phyloP scores from a whole-genome alignment of 2,113 vertebrate species.

The Pangasianodon gigas region DNA sequence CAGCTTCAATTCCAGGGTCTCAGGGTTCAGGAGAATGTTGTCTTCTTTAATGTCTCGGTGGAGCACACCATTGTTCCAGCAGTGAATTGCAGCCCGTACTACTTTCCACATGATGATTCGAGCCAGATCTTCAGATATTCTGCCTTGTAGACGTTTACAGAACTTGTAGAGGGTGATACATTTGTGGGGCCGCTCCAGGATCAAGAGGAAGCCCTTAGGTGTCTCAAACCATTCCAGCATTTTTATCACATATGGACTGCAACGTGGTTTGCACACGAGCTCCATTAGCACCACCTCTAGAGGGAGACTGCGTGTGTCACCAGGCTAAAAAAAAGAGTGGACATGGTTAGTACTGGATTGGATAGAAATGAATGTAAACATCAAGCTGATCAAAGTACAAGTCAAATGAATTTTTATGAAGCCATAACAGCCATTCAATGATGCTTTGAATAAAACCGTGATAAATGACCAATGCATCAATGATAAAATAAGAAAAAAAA shows the following conservation, averaged over 20 bases:
- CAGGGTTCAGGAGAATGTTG: conserved; percentile 60
- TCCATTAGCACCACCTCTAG: conserved; percentile 61
- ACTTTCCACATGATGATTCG: conserved; percentile 59
- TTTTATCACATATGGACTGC: conserved; percentile 55
- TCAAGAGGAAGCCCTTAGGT: conserved; percentile 52
- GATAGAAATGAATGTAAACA: too few species aligned
- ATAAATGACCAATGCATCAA: too few species aligned
- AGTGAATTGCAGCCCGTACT: conserved; percentile 58
- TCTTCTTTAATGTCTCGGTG: conserved; percentile 35
- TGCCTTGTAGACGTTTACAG: conserved; percentile 17
- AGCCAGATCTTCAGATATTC: conserved; percentile 42
- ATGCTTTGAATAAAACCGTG: too few species aligned
- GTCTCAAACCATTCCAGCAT: conserved; percentile 66
- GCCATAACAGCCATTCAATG: too few species aligned
- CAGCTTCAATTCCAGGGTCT: conserved; percentile 59
- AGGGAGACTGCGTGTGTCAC: conserved; percentile 49
- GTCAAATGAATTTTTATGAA: too few species aligned
- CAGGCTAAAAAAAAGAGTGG: not conserved
- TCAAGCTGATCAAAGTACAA: too few species aligned
- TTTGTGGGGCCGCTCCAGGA: conserved; percentile 60
- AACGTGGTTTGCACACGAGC: conserved; percentile 47
- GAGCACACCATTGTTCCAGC: conserved; percentile 59
- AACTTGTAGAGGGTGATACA: conserved; percentile 60
- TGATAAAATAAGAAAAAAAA: too few species aligned
- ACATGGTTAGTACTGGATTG: not conserved